Evolutionary conservation across 2,888 invertebrate species (phyloP).

Genomic region (Platerodrilus igneus): DNA sequence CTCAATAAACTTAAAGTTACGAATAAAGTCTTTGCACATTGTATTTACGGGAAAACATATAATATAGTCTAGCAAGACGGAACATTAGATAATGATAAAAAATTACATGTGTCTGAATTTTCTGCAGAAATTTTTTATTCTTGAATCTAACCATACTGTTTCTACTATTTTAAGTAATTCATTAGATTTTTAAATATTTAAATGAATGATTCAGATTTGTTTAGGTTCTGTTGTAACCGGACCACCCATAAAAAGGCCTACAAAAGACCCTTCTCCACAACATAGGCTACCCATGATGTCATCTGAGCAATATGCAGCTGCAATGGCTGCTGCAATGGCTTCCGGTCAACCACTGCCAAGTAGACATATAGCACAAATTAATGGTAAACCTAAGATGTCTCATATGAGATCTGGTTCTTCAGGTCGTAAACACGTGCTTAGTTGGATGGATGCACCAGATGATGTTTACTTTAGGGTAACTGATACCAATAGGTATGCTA

Average conservation of each 20-base stretch:
- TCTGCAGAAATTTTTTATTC: too few relatives aligned
- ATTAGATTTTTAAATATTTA: neutral
- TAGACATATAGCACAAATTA: slow-evolving; percentile 69
- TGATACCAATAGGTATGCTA: slow-evolving; percentile 81
- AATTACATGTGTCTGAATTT: too few relatives aligned
- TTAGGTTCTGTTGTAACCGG: slow-evolving; percentile 44
- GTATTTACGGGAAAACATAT: too few relatives aligned
- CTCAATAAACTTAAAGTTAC: too few relatives aligned
- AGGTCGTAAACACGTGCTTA: slow-evolving; percentile 85
- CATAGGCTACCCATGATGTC: slow-evolving; percentile 18
- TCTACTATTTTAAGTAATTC: neutral
- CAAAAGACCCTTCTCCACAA: slow-evolving; percentile 59
- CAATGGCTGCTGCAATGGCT: slow-evolving; percentile 61
- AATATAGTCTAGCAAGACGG: too few relatives aligned
- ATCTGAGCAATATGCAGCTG: slow-evolving; percentile 67
- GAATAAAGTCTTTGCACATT: too few relatives aligned
- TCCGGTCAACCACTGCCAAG: slow-evolving; percentile 65
- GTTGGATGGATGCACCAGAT: slow-evolving; percentile 97
- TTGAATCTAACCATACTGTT: neutral
- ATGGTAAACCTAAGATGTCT: slow-evolving; percentile 78
- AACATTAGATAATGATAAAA: too few relatives aligned
- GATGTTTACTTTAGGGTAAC: slow-evolving; percentile 94
- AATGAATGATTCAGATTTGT: slow-evolving; percentile 3
- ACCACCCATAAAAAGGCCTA: slow-evolving; percentile 75
- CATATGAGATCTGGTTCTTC: slow-evolving; percentile 72